Evolutionary conservation across 2,797 vertebrate species (phyloP).

Genomic region (Falco concolor): DNA sequence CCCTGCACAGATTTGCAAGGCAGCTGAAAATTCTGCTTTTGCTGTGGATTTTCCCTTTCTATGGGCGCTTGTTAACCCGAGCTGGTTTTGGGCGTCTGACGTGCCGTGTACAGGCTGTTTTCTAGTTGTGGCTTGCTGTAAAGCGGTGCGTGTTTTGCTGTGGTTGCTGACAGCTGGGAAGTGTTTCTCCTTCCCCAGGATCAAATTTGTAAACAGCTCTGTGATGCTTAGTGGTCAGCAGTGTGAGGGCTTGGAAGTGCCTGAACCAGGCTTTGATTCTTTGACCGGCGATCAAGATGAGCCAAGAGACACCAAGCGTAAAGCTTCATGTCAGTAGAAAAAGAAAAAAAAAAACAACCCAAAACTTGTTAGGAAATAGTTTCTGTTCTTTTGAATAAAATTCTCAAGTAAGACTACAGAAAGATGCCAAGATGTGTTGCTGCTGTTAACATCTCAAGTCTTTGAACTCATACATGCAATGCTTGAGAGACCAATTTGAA

Average conservation of each 20-base stretch:
- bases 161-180: rapidly evolving
- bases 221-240: neutral
- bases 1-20: neutral
- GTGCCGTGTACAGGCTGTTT: rapidly evolving
- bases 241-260: neutral
- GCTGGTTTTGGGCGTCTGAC: neutral
- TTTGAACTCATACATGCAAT: slow-evolving; percentile 55
- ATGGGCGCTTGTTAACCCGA: neutral
- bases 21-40: neutral
- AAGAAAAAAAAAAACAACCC: neutral
- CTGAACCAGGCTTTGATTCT: neutral
- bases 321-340: neutral
- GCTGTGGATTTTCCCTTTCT: neutral
- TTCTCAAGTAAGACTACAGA: neutral
- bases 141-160: rapidly evolving
- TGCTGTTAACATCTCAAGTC: slow-evolving; percentile 46
- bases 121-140: neutral
- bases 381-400: slow-evolving; percentile 29
- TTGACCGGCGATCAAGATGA: neutral
- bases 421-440: slow-evolving; percentile 39
- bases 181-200: neutral
- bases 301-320: neutral
- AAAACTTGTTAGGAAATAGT: neutral
- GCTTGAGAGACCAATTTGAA: slow-evolving; percentile 67
- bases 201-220: neutral